phyloP scores from a whole-genome alignment of 2,888 invertebrate species.

The Ceriagrion tenellum region DNA sequence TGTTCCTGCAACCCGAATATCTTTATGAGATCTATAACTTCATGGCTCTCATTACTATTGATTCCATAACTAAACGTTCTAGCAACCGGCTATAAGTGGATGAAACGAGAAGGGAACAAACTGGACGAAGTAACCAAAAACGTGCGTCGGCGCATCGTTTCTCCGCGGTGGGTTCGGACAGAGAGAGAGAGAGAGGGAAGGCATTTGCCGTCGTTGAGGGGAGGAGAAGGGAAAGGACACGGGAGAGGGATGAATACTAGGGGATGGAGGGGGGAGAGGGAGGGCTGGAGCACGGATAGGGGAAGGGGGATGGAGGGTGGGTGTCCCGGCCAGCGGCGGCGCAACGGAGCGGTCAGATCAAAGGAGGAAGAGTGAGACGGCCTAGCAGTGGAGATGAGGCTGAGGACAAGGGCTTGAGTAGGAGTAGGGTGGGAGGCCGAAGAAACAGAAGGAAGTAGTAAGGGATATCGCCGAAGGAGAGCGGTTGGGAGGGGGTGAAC shows the following conservation, averaged over 20 bases:
- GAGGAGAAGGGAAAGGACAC: neutral
- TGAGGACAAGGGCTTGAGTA: neutral
- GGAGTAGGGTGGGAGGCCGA: too few species aligned
- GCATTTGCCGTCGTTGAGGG: neutral
- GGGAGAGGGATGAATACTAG: neutral
- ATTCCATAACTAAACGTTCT: too few species aligned
- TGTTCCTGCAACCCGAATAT: too few species aligned
- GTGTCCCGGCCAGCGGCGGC: neutral
- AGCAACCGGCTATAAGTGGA: too few species aligned
- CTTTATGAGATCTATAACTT: too few species aligned
- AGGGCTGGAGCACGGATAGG: neutral
- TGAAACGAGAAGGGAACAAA: neutral
- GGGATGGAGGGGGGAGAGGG: neutral
- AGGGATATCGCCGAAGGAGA: too few species aligned
- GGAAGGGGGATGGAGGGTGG: neutral
- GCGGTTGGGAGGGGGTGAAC: neutral
- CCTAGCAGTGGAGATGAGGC: neutral
- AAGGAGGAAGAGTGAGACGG: neutral
- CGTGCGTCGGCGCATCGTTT: neutral
- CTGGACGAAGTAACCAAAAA: neutral
- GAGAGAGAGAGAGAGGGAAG: neutral
- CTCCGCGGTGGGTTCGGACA: neutral
- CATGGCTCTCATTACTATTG: too few species aligned
- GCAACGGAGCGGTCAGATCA: neutral
- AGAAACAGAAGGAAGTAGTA: too few species aligned